Percentiles rank a stretch among this genome's conserved stretches.
Conservation (phyloP, 2,113 vertebrate genomes). For the Otocyon megalotis region DNA sequence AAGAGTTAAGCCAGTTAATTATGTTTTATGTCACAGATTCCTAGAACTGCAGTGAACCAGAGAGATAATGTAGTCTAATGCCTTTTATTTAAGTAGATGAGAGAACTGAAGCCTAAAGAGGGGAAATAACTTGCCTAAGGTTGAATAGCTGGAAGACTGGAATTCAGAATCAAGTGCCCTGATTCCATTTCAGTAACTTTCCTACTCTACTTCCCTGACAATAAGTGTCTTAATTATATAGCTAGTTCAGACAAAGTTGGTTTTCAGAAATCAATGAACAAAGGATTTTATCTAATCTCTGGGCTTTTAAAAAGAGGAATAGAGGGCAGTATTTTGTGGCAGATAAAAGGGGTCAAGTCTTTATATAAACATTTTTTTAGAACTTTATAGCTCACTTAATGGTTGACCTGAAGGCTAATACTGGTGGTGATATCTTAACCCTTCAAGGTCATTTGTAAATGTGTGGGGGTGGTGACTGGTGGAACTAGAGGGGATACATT, state of each 20-base stretch:
- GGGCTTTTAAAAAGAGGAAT: background rate
- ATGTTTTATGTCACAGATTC: slow-evolving; percentile 42
- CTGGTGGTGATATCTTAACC: background rate
- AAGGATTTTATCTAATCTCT: slow-evolving; percentile 35
- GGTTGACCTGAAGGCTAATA: slow-evolving; percentile 31
- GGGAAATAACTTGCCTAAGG: slow-evolving; percentile 40
- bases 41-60: background rate
- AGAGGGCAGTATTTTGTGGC: slow-evolving; percentile 1
- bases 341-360: background rate
- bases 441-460: background rate
- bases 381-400: slow-evolving; percentile 34
- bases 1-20: slow-evolving; percentile 51
- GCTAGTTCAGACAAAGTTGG: slow-evolving; percentile 9
- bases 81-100: slow-evolving; percentile 50
- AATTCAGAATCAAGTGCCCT: background rate
- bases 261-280: slow-evolving; percentile 53
- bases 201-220: background rate
- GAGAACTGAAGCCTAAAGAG: background rate
- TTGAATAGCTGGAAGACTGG: slow-evolving; percentile 26
- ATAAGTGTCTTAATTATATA: slow-evolving; percentile 39
- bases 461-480: background rate
- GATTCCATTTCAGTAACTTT: slow-evolving; percentile 44
- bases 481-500: background rate
- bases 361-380: slow-evolving; percentile 51
- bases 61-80: slow-evolving; percentile 11